Conservation (phyloP, 1,140 invertebrate species). For the Euwallacea similis region DNA sequence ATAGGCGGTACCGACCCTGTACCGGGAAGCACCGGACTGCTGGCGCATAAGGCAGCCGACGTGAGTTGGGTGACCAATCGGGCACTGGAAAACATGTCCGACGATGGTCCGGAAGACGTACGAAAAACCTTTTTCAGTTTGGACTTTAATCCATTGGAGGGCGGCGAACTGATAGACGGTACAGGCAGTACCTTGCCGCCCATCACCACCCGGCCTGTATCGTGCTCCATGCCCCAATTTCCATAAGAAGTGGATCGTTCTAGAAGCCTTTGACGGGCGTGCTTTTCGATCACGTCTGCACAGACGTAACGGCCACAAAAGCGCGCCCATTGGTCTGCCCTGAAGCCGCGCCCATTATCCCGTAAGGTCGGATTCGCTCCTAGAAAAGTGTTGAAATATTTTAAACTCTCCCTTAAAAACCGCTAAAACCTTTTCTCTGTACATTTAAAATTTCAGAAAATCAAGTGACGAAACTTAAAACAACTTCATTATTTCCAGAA, state of each 20-base stretch:
- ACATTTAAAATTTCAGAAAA: no score
- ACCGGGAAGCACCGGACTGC: conserved; percentile 62
- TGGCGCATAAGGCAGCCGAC: conserved; percentile 64
- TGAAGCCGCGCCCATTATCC: conserved; percentile 69
- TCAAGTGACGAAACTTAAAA: no score
- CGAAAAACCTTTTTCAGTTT: conserved; percentile 64
- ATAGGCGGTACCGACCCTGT: conserved; percentile 55
- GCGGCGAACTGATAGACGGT: conserved; percentile 43
- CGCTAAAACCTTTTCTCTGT: no score
- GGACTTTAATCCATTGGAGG: conserved; percentile 52
- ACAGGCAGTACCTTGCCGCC: conserved; percentile 57
- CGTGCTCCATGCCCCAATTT: conserved; percentile 62
- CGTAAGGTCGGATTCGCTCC: conserved; percentile 74
- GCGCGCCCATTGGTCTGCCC: conserved; percentile 78
- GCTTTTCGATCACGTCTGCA: conserved; percentile 74
- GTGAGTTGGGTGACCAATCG: conserved; percentile 64
- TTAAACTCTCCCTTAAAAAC: no score
- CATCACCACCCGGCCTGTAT: conserved; percentile 57
- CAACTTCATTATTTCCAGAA: no score
- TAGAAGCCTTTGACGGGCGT: conserved; percentile 61
- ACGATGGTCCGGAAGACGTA: conserved; percentile 58
- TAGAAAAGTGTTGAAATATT: conserved; percentile 49
- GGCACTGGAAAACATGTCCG: conserved; percentile 53
- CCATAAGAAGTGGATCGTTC: conserved; percentile 61
- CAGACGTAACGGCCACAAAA: conserved; percentile 75